Evolutionary conservation across 2,888 invertebrate genomes (phyloP), one percentile per base, ranked within the genome.

Genomic region (Xanthorhoe designata): DNA sequence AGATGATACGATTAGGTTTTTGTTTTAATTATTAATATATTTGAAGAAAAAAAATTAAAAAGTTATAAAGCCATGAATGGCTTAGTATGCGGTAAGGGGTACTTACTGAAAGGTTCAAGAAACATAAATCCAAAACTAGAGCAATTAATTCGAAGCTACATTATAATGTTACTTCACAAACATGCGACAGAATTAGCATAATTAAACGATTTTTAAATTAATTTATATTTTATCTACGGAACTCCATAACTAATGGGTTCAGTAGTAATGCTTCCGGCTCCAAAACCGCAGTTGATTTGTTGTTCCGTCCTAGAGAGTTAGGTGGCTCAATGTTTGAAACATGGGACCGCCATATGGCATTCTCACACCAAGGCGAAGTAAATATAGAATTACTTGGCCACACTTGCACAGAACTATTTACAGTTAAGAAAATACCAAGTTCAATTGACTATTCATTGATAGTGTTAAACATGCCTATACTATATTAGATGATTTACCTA

Each of bases 271-370:
- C 85, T 90, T 91, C 91, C 90, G 89, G 81, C 64, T 82, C 82
- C 82, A 77, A 86, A 89, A 90, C 90, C 91, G 76, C 91, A 89
- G 81, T 87, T 91, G 91, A 92, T 92, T 91, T 91, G 90, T 91
- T 76, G 88, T 90, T 89, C 89, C 89, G 88, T 86, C 81, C 82
- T 73, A 75, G 78, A 80, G 87, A 90, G 86, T 89, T 89, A 90
- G n/a, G 83, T 70, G 71, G 78, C 78, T 76, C 80, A 73, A 78
- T 85, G 85, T 86, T 88, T 80, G 80, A 79, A 87, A 85, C 88
- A 85, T 76, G 79, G 78, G 81, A 51, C 73, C 81, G 79, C 88
- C 91, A 92, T 90, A 86, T 91, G 91, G 85, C 81, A 72, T 75
- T 77, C 78, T 79, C 77, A 75, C 78, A 81, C 78, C 79, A 72